These are phyloP conservation scores for Epinephelus fuscoguttatus DNA, from an alignment of 2,113 vertebrate genomes.

Conservation along the genomic window DNA sequence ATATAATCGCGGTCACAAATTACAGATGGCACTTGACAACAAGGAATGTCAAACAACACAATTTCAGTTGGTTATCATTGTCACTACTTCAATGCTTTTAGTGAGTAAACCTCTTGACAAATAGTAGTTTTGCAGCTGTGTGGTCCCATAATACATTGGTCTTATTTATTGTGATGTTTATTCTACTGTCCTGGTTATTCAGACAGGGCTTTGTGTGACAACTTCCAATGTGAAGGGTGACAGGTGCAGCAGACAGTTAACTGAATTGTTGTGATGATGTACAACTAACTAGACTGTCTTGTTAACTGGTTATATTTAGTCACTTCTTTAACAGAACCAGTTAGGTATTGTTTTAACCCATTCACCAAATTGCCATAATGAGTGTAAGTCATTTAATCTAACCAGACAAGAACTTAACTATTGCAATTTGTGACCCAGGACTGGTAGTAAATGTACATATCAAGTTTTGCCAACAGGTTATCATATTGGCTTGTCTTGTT, in stretches of 20 bases:
- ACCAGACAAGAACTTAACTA: background rate
- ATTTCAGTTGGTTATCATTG: background rate
- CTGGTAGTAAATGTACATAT: constrained; percentile 1
- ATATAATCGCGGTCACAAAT: background rate
- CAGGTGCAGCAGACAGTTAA: constrained; percentile 58
- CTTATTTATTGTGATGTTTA: constrained; percentile 6
- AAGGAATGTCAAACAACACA: background rate
- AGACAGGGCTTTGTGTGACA: constrained; percentile 2
- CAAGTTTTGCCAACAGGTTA: background rate
- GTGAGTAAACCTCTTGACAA: background rate
- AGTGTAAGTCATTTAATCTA: background rate
- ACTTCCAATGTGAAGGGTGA: constrained; percentile 13
- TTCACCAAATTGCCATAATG: background rate
- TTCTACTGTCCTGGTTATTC: constrained; percentile 6
- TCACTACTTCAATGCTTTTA: background rate
- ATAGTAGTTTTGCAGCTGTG: background rate
- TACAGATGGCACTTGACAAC: background rate
- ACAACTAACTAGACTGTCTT: background rate
- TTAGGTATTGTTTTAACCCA: background rate
- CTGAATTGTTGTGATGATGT: constrained; percentile 1
- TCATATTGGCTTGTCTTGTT: background rate
- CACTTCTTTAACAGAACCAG: background rate
- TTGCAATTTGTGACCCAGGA: background rate
- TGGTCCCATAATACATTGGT: background rate
- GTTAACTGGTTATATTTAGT: background rate